These are phyloP conservation scores for Hippocampus comes DNA, from an alignment of 2,113 vertebrate genomes.

Conservation along the genomic window DNA sequence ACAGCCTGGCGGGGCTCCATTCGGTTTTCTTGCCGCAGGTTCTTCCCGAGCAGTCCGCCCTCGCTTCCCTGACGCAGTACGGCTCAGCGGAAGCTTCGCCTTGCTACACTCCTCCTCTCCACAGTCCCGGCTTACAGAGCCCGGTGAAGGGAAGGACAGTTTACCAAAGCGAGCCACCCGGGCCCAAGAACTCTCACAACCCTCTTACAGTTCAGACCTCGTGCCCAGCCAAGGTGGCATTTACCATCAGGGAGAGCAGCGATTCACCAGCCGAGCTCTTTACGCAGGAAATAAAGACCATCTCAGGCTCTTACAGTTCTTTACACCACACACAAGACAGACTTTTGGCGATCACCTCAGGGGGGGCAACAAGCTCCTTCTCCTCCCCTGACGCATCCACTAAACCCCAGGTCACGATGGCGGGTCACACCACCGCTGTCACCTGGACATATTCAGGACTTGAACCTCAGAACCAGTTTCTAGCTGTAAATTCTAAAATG, in stretches of 20 bases:
- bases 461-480: constrained; percentile 66
- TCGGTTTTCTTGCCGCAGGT: constrained; percentile 75
- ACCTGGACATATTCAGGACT: constrained; percentile 82
- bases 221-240: constrained; percentile 63
- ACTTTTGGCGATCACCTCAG: constrained; percentile 73
- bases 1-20: constrained; percentile 76
- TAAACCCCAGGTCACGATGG: constrained; percentile 77
- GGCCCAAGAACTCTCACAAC: constrained; percentile 73
- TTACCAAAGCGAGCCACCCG: constrained; percentile 62
- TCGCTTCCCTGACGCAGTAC: constrained; percentile 74
- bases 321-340: constrained; percentile 76
- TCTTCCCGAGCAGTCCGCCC: constrained; percentile 76
- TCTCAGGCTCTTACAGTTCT: constrained; percentile 86
- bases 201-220: constrained; percentile 68
- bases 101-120: constrained; percentile 77
- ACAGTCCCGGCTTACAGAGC: constrained; percentile 79
- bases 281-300: constrained; percentile 88
- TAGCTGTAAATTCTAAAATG: constrained; percentile 43
- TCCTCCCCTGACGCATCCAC: constrained; percentile 68
- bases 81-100: constrained; percentile 72
- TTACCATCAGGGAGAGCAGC: constrained; percentile 55
- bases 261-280: constrained; percentile 78
- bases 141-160: constrained; percentile 76
- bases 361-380: constrained; percentile 69
- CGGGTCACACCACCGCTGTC: constrained; percentile 76